These are phyloP conservation scores for Schlechtendalia chinensis DNA, from an alignment of 1,140 invertebrate genomes.

Conservation along the genomic window DNA sequence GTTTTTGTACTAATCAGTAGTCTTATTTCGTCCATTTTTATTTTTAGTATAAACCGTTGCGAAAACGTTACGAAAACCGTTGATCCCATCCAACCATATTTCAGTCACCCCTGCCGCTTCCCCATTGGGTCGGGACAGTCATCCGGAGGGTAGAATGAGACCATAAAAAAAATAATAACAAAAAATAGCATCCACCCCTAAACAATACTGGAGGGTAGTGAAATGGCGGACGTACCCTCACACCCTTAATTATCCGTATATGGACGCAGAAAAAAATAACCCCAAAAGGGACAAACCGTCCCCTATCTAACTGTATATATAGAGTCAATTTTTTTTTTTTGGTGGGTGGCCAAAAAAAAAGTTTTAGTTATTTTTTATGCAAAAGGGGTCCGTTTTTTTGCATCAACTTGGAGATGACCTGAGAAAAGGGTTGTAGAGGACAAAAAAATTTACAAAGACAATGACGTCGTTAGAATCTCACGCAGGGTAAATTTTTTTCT, in stretches of 20 bases:
- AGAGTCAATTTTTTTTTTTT: conserved; percentile 51
- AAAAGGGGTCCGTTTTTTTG: conserved; percentile 47
- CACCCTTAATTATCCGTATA: conserved; percentile 45
- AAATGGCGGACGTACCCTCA: conserved; percentile 46
- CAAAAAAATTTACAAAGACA: conserved; percentile 46
- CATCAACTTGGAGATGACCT: conserved; percentile 37
- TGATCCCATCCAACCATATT: conserved; percentile 44
- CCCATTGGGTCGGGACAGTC: conserved; percentile 42
- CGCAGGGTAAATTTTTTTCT: conserved; percentile 46
- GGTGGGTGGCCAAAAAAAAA: conserved; percentile 46
- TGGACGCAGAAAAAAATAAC: conserved; percentile 31
- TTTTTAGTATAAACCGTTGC: conserved; percentile 40
- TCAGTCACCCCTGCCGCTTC: conserved; percentile 46
- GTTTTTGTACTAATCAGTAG: neutral
- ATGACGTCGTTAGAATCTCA: conserved; percentile 38
- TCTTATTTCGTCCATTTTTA: conserved; percentile 45
- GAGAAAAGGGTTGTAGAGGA: conserved; percentile 42
- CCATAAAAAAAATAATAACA: conserved; percentile 39
- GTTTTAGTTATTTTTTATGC: conserved; percentile 42
- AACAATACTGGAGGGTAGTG: conserved; percentile 44
- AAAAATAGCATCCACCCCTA: conserved; percentile 50
- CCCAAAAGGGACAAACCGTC: neutral
- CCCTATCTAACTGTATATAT: neutral
- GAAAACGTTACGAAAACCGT: conserved; percentile 48
- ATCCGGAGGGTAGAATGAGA: conserved; percentile 40